A percentile compares a stretch with the other conserved stretches of the same genome.
These are phyloP conservation scores for Muscidifurax raptorellus DNA, from an alignment of 1,140 invertebrate species.

Conservation along the genomic window DNA sequence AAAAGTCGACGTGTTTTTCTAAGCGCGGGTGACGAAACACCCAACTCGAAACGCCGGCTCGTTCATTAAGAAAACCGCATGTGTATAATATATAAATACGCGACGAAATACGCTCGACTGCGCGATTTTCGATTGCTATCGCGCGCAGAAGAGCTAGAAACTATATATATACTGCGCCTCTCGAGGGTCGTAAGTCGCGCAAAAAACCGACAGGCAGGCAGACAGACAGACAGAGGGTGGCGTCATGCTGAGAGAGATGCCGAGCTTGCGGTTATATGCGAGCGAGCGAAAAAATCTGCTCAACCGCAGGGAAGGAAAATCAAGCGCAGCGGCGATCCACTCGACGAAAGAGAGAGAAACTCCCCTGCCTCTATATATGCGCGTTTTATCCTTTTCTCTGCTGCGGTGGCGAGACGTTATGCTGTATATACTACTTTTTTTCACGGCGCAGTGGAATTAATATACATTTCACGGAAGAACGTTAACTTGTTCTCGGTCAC, in stretches of 20 bases:
- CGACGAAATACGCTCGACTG: not conserved
- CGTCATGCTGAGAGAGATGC: conserved; percentile 13
- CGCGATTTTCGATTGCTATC: conserved; percentile 44
- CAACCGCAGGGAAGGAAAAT: conserved; percentile 50
- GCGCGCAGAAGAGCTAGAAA: not conserved
- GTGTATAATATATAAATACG: too few relatives aligned
- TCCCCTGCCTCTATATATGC: not conserved
- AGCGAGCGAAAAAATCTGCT: conserved; percentile 40
- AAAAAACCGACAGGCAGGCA: conserved; percentile 16
- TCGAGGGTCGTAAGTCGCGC: not conserved
- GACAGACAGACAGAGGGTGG: conserved; percentile 26
- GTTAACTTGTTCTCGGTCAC: too few relatives aligned
- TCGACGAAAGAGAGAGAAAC: not conserved
- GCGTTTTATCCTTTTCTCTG: not conserved
- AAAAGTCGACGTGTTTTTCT: not conserved
- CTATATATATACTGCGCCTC: too few relatives aligned
- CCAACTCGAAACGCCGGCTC: not conserved
- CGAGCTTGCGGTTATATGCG: conserved; percentile 20
- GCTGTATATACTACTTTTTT: not conserved
- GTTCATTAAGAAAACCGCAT: conserved; percentile 27
- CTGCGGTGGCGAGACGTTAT: not conserved
- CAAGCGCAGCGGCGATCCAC: conserved; percentile 41
- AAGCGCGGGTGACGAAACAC: too few relatives aligned
- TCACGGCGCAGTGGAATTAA: too few relatives aligned
- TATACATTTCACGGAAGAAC: too few relatives aligned